Evolutionary conservation across 2,888 invertebrate genomes (phyloP).

Genomic region (Drosophila parthenogenetica): DNA sequence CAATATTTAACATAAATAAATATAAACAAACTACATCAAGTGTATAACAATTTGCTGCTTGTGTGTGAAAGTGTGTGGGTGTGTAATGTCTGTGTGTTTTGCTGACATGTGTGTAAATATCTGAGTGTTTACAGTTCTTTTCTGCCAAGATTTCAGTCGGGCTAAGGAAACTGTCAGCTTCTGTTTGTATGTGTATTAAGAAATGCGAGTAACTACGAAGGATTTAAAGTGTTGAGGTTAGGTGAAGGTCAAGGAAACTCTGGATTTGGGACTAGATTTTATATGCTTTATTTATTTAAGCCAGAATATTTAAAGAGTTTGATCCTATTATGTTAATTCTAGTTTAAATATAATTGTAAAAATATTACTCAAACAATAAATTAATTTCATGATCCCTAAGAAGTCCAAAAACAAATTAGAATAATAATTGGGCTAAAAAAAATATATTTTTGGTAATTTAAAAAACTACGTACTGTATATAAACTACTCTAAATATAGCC

Average conservation of each 20-base stretch:
- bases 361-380: too few relatives aligned
- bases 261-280: not conserved
- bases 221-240: not conserved
- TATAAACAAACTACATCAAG: conserved; percentile 67
- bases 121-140: conserved; percentile 36
- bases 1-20: conserved; percentile 77
- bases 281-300: not conserved
- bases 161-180: conserved; percentile 37
- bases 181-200: conserved; percentile 15
- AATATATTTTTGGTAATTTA: too few relatives aligned
- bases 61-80: conserved; percentile 1
- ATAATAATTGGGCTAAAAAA: too few relatives aligned
- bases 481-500: too few relatives aligned
- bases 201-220: conserved; percentile 11
- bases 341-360: too few relatives aligned
- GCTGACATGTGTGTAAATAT: conserved; percentile 22
- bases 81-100: conserved; percentile 13
- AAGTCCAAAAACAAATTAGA: too few relatives aligned
- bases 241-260: not conserved
- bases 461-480: too few relatives aligned
- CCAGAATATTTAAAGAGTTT: too few relatives aligned
- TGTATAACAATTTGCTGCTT: conserved; percentile 47
- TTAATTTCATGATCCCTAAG: too few relatives aligned
- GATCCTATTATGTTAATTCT: too few relatives aligned
- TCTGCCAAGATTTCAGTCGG: conserved; percentile 36